Percentiles rank a stretch among this genome's conserved stretches.
These are phyloP conservation scores for Microplitis manilae DNA, from an alignment of 2,888 invertebrate species.

Conservation along the genomic window DNA sequence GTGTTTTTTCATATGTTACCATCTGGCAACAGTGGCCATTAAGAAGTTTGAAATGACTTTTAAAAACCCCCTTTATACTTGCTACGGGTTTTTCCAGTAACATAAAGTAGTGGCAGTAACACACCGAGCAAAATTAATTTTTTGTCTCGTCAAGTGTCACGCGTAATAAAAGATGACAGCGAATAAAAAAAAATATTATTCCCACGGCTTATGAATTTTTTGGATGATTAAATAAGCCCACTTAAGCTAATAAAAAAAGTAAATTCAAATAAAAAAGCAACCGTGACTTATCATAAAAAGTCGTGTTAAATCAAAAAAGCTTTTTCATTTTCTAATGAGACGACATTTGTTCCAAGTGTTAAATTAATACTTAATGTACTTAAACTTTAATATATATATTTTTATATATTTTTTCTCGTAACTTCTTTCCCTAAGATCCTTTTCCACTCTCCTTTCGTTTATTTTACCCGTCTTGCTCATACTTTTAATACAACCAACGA, in stretches of 20 bases:
- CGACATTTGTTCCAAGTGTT: not conserved
- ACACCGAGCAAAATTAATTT: not conserved
- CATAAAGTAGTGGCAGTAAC: not conserved
- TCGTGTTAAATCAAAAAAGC: not conserved
- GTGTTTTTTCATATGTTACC: conserved; percentile 12
- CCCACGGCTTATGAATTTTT: not conserved
- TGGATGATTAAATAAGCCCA: not conserved
- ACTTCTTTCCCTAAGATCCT: not conserved
- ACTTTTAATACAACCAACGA: conserved; percentile 6
- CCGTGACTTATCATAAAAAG: not conserved
- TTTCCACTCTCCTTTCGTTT: not conserved
- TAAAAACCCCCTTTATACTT: not conserved
- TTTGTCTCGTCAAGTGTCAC: conserved; percentile 1
- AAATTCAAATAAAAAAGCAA: not conserved
- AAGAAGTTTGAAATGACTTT: conserved; percentile 1
- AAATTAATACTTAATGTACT: not conserved
- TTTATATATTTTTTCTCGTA: not conserved
- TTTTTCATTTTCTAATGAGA: not conserved
- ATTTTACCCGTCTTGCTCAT: not conserved
- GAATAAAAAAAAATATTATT: not conserved
- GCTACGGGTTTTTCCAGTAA: not conserved
- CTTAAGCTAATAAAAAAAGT: not conserved
- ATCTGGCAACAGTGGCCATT: not conserved
- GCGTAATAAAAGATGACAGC: not conserved
- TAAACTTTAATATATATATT: too few relatives aligned